A percentile compares a stretch with the other conserved stretches of the same genome.
phyloP scores from a whole-genome alignment of 2,888 invertebrate genomes.

The Neocrepidodera transversa region DNA sequence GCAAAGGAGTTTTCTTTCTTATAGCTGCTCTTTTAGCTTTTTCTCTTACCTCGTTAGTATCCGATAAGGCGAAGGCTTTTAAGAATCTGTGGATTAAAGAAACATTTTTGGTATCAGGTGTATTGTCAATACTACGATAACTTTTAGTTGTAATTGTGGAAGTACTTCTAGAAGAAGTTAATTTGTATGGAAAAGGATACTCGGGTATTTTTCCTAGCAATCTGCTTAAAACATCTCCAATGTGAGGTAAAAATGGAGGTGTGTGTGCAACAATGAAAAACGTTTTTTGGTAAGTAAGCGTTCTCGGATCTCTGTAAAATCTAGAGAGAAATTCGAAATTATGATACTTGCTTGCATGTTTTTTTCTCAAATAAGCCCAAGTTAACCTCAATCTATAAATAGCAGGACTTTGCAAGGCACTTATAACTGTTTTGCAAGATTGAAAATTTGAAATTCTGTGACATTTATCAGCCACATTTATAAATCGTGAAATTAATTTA shows the following conservation, averaged over 20 bases:
- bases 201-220: constrained; percentile 58
- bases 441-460: constrained; percentile 64
- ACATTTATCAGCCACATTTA: constrained; percentile 65
- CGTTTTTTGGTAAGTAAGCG: constrained; percentile 57
- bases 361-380: constrained; percentile 63
- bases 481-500: constrained; percentile 63
- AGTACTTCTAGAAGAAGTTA: constrained; percentile 31
- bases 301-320: constrained; percentile 60
- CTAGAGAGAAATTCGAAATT: constrained; percentile 62
- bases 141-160: constrained; percentile 39
- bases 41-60: constrained; percentile 12
- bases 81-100: constrained; percentile 42
- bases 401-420: constrained; percentile 64
- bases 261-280: constrained; percentile 57
- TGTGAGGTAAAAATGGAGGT: constrained; percentile 61
- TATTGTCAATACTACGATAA: constrained; percentile 12
- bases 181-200: constrained; percentile 41
- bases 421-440: constrained; percentile 62
- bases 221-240: constrained; percentile 60
- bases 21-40: constrained; percentile 18
- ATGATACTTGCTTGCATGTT: constrained; percentile 64
- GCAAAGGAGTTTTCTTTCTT: neutral
- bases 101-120: constrained; percentile 23
- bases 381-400: constrained; percentile 62
- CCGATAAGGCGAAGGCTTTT: constrained; percentile 34